These are phyloP conservation scores for Eulemur macaco DNA, from an alignment of 2,113 vertebrate genomes.

Conservation along the genomic window DNA sequence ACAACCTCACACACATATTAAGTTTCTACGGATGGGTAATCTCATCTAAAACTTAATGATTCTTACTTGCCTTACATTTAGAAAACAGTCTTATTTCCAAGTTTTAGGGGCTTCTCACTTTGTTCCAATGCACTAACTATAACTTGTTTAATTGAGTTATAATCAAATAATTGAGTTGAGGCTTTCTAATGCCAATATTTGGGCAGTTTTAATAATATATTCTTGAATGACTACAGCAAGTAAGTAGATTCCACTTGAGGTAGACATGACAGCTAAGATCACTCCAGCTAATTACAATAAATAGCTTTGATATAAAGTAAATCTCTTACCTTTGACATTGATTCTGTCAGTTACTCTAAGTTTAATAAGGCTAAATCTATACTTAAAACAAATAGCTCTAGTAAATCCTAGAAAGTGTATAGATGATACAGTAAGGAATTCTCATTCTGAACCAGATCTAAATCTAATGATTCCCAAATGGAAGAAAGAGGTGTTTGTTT, in stretches of 20 bases:
- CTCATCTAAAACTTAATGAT: neutral
- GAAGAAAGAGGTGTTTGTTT: neutral
- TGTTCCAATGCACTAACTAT: neutral
- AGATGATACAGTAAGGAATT: neutral
- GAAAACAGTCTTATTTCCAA: neutral
- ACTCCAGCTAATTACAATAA: neutral
- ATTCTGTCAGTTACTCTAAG: neutral
- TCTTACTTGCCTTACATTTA: neutral
- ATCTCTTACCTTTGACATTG: neutral
- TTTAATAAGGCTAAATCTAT: slow-evolving; percentile 8
- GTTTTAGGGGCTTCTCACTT: neutral
- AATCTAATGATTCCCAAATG: neutral
- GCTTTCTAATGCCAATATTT: neutral
- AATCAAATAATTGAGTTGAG: neutral
- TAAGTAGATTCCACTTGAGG: neutral
- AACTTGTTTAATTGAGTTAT: neutral
- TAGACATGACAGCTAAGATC: neutral
- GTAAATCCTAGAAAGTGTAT: neutral
- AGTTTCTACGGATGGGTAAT: neutral
- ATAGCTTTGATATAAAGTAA: neutral
- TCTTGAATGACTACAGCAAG: neutral
- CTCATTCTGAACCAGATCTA: neutral
- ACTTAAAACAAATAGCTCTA: neutral
- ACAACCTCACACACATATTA: neutral
- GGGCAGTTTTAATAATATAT: neutral